Conservation (phyloP, 1,140 invertebrate genomes). For the Thaumatotibia leucotreta region DNA sequence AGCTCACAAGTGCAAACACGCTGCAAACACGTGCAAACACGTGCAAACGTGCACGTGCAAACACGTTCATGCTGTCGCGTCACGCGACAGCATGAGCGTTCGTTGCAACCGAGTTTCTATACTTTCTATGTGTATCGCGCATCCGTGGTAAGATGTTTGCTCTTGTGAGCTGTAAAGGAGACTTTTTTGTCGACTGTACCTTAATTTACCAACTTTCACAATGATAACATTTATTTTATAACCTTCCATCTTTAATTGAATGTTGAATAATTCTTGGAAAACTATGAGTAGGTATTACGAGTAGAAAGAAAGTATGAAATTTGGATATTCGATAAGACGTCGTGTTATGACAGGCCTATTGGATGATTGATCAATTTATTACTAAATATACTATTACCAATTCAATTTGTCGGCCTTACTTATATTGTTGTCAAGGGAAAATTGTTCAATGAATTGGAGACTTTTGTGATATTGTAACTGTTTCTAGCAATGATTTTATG, state of each 20-base stretch:
- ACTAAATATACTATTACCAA: background rate
- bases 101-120: no score
- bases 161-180: no score
- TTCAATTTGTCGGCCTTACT: background rate
- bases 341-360: background rate
- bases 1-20: no score
- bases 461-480: background rate
- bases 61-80: no score
- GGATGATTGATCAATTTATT: background rate
- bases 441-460: background rate
- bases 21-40: no score
- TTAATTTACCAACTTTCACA: background rate
- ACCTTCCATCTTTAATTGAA: background rate
- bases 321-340: background rate
- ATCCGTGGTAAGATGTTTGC: no score
- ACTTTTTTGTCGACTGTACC: background rate
- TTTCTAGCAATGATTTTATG: no score
- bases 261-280: background rate
- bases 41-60: no score
- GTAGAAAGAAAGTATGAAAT: background rate
- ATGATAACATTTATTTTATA: no score
- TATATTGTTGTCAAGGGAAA: conserved; percentile 6
- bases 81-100: no score
- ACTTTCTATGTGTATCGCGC: no score
- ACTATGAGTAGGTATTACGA: no score